These are phyloP conservation scores for Cistogaster globosa DNA, from an alignment of 2,888 invertebrate species.

Conservation along the genomic window DNA sequence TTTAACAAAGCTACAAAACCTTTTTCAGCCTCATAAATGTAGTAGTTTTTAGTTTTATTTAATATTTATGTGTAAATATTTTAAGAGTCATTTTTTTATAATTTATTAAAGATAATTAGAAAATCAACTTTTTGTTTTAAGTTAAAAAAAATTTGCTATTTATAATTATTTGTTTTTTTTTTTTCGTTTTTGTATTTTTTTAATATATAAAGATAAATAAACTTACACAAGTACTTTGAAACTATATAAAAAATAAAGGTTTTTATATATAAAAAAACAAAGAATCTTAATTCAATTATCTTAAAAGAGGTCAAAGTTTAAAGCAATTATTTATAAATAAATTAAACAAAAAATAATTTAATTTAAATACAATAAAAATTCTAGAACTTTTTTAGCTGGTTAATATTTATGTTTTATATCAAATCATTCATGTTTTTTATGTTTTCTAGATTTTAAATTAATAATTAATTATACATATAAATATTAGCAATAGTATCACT, in stretches of 20 bases:
- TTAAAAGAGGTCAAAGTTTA: conserved; percentile 54
- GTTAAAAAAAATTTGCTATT: conserved; percentile 56
- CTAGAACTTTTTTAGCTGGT: conserved; percentile 51
- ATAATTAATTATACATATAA: conserved; percentile 56
- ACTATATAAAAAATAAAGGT: conserved; percentile 48
- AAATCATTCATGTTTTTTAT: conserved; percentile 37
- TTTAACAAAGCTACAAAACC: conserved; percentile 68
- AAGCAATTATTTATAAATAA: conserved; percentile 63
- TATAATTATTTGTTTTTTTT: conserved; percentile 49
- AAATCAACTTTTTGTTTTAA: conserved; percentile 38
- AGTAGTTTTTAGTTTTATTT: conserved; percentile 28
- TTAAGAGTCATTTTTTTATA: conserved; percentile 21
- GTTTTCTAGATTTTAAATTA: conserved; percentile 23
- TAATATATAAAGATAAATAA: conserved; percentile 48
- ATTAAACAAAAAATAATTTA: conserved; percentile 64
- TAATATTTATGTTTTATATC: conserved; percentile 45
- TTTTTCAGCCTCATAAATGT: conserved; percentile 69
- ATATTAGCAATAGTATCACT: conserved; percentile 82
- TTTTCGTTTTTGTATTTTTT: too few relatives aligned
- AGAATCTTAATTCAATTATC: conserved; percentile 52
- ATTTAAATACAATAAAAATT: conserved; percentile 64
- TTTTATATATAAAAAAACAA: conserved; percentile 51
- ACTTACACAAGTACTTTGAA: conserved; percentile 52
- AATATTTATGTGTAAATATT: not conserved
- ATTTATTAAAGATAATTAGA: conserved; percentile 45